Conservation (phyloP, 2,888 invertebrate species). For the Sarcophaga carnaria region DNA sequence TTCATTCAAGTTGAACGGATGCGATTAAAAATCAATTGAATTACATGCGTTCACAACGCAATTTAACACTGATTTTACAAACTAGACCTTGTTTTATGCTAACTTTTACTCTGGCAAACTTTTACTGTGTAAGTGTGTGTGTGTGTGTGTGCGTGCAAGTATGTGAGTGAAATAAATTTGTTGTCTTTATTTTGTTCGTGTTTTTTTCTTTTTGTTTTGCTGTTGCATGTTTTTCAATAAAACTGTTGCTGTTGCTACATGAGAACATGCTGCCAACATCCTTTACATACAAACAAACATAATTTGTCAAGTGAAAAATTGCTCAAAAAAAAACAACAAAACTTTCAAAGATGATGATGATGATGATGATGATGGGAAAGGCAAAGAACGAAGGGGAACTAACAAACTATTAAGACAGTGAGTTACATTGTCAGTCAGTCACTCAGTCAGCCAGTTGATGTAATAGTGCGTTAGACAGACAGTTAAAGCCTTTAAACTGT, state of each 20-base stretch:
- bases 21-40: slow-evolving; percentile 14
- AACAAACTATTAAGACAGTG: background rate
- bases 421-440: slow-evolving; percentile 65
- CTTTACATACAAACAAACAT: slow-evolving; percentile 72
- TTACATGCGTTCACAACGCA: background rate
- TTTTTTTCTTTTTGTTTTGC: background rate
- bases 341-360: no score
- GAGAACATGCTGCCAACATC: background rate
- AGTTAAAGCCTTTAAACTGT: background rate
- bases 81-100: slow-evolving; percentile 13
- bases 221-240: slow-evolving; percentile 20
- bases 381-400: background rate
- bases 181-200: background rate
- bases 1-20: background rate
- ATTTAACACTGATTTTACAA: slow-evolving; percentile 12
- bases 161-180: background rate
- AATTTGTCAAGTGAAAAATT: slow-evolving; percentile 80
- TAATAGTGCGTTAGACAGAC: background rate
- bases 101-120: background rate
- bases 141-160: background rate
- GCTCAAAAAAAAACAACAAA: slow-evolving; percentile 72
- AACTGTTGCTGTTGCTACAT: slow-evolving; percentile 44
- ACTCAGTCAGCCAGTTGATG: background rate
- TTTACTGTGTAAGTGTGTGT: background rate
- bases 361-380: background rate